Evolutionary conservation across 2,888 invertebrate species (phyloP).

Genomic region (Leptinotarsa rubiginosa): DNA sequence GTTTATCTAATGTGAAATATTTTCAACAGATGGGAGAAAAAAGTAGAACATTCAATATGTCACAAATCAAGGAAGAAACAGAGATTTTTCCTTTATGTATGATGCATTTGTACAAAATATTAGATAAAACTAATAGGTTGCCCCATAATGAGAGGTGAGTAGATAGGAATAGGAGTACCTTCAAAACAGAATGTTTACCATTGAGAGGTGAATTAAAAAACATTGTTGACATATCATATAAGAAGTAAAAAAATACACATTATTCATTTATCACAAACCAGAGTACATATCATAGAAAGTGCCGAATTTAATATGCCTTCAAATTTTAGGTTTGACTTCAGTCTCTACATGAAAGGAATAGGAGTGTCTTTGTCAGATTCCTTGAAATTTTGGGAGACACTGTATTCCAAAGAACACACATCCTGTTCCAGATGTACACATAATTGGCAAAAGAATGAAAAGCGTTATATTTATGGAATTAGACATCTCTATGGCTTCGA

Average conservation of each 20-base stretch:
- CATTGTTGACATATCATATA: no score
- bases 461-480: constrained; percentile 68
- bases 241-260: no score
- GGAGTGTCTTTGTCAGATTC: constrained; percentile 76
- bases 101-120: constrained; percentile 70
- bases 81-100: constrained; percentile 75
- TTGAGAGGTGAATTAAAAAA: no score
- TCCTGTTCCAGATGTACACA: constrained; percentile 70
- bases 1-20: constrained; percentile 42
- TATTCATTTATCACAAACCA: no score
- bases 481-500: constrained; percentile 80
- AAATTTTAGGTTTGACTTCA: constrained; percentile 72
- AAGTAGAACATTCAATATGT: constrained; percentile 45
- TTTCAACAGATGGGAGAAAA: not conserved
- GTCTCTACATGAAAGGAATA: constrained; percentile 78
- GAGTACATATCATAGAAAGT: no score
- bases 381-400: constrained; percentile 73
- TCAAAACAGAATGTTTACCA: no score
- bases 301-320: no score
- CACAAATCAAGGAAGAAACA: constrained; percentile 66
- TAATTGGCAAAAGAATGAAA: constrained; percentile 74
- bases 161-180: no score
- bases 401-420: constrained; percentile 71
- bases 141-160: constrained; percentile 70
- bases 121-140: constrained; percentile 73